Percentiles rank a stretch among this genome's conserved stretches.
Conservation (phyloP, 2,888 invertebrate species). For the Tenodera sinensis region DNA sequence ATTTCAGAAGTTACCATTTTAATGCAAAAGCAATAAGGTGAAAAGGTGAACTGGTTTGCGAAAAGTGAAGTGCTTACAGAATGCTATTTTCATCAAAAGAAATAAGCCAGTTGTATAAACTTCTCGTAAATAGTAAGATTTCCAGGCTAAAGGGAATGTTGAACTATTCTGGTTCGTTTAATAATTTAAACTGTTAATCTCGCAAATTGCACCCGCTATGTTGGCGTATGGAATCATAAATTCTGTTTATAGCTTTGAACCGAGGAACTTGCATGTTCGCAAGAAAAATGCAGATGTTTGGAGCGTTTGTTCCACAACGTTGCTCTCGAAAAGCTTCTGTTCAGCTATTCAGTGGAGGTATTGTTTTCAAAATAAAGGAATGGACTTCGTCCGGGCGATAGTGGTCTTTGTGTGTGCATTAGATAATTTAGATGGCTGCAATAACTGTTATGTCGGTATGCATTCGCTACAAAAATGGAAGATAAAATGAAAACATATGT, state of each 20-base stretch:
- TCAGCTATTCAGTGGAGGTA: neutral
- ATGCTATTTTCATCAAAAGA: too few species aligned
- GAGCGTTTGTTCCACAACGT: neutral
- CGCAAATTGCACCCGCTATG: neutral
- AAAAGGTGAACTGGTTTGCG: too few species aligned
- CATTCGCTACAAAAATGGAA: too few species aligned
- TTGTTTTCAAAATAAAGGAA: neutral
- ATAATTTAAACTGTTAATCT: neutral
- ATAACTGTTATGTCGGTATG: too few species aligned
- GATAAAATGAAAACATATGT: too few species aligned
- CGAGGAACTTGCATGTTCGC: neutral
- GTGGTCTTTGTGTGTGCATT: too few species aligned
- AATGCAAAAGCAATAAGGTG: too few species aligned
- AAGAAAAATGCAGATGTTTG: neutral
- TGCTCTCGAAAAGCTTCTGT: neutral
- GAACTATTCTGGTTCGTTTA: neutral
- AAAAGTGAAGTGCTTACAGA: too few species aligned
- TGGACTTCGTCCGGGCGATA: too few species aligned
- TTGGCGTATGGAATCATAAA: neutral
- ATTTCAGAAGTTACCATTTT: too few species aligned
- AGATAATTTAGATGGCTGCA: too few species aligned
- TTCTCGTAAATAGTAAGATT: neutral
- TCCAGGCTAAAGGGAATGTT: neutral
- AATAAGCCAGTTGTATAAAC: neutral
- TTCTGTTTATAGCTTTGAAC: neutral